A percentile compares a stretch with the other conserved stretches of the same genome.
These are phyloP conservation scores for Rhagophthalmus giganteus DNA, from an alignment of 2,888 invertebrate species.

Conservation along the genomic window DNA sequence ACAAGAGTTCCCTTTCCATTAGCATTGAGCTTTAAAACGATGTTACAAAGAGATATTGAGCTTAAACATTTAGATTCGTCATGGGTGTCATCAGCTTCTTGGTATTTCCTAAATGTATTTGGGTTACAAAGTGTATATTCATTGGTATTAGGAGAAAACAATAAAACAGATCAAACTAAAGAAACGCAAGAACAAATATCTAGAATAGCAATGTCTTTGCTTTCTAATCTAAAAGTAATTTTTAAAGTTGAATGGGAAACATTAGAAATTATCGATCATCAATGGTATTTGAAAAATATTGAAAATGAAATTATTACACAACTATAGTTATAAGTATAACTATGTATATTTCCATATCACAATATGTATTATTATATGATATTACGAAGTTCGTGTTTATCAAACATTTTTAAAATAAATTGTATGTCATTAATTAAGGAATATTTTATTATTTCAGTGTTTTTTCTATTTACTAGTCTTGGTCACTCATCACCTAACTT, in stretches of 20 bases:
- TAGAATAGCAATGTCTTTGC: conserved; percentile 92
- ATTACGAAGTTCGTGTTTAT: no score
- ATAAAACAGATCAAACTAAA: conserved; percentile 90
- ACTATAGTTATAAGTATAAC: no score
- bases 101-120: conserved; percentile 98
- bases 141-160: conserved; percentile 93
- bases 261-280: conserved; percentile 89
- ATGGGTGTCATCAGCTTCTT: conserved; percentile 98
- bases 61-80: conserved; percentile 90
- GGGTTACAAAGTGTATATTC: conserved; percentile 94
- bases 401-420: no score
- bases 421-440: no score
- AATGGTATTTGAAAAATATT: conserved; percentile 80
- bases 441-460: no score
- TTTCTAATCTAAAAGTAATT: conserved; percentile 91
- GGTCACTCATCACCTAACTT: no score
- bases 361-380: no score
- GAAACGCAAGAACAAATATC: conserved; percentile 96
- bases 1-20: conserved; percentile 96
- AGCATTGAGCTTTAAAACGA: conserved; percentile 95
- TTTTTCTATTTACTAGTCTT: no score
- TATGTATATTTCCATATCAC: no score
- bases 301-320: conserved; percentile 58
- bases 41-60: conserved; percentile 96
- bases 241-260: conserved; percentile 99